Percentiles rank a stretch among this genome's conserved stretches.
Evolutionary conservation across 2,888 invertebrate genomes (phyloP).

Genomic region (Mechanitis mazaeus): DNA sequence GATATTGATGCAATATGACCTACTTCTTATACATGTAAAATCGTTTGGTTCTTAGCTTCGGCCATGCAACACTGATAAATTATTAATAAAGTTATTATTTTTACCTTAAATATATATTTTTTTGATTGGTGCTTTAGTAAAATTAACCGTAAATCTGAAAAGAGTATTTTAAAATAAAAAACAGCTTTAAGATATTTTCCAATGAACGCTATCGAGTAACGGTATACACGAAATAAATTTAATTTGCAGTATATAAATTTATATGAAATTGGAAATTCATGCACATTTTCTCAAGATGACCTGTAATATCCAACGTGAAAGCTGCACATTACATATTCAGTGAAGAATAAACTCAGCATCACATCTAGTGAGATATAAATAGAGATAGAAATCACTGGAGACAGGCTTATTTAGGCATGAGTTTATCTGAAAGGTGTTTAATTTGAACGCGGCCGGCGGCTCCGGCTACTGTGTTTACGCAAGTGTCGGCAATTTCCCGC

Average conservation of each 20-base stretch:
- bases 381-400: slow-evolving; percentile 26
- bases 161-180: too few species aligned
- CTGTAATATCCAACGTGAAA: slow-evolving; percentile 14
- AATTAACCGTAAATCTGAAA: too few species aligned
- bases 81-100: too few species aligned
- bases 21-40: slow-evolving; percentile 61
- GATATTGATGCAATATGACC: slow-evolving; percentile 68
- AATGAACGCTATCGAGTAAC: too few species aligned
- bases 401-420: slow-evolving; percentile 28
- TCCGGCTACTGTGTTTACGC: slow-evolving; percentile 64
- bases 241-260: too few species aligned
- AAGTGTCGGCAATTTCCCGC: slow-evolving; percentile 62
- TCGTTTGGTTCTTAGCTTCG: slow-evolving; percentile 36
- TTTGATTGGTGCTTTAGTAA: too few species aligned
- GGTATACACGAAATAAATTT: too few species aligned
- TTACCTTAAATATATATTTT: too few species aligned
- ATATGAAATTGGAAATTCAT: too few species aligned
- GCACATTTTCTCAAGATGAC: too few species aligned
- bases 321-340: slow-evolving; percentile 16
- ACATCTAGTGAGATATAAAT: slow-evolving; percentile 24
- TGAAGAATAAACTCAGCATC: slow-evolving; percentile 9
- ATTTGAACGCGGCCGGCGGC: slow-evolving; percentile 25
- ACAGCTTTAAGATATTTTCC: too few species aligned
- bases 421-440: slow-evolving; percentile 29
- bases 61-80: too few species aligned